Conservation (phyloP, 2,113 vertebrate genomes). For the Laticauda laticaudata region DNA sequence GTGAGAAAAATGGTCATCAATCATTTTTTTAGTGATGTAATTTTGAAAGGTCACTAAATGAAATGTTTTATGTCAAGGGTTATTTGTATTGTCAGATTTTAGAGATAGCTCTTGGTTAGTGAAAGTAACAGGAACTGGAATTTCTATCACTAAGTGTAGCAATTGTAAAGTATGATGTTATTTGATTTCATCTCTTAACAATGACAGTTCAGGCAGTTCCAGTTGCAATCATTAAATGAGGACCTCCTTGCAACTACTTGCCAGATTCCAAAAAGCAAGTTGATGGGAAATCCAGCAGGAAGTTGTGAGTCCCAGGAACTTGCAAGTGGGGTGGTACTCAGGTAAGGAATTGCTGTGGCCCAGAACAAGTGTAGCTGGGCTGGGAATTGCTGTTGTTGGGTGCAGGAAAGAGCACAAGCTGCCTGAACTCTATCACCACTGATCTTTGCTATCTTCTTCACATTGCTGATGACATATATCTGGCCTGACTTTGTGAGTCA, state of each 20-base stretch:
- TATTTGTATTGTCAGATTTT: too few relatives aligned
- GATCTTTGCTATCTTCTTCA: not conserved
- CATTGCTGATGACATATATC: not conserved
- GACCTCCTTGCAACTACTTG: not conserved
- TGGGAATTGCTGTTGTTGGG: not conserved
- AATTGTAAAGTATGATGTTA: not conserved
- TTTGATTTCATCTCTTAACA: not conserved
- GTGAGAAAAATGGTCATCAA: too few relatives aligned
- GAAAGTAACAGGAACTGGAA: not conserved
- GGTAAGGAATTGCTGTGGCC: not conserved
- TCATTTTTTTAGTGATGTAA: too few relatives aligned
- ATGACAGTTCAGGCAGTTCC: not conserved
- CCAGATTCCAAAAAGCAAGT: not conserved
- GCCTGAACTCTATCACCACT: not conserved
- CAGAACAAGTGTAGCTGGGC: not conserved
- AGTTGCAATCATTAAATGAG: not conserved
- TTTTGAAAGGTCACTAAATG: too few relatives aligned
- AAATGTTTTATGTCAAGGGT: too few relatives aligned
- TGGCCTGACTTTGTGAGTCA: not conserved
- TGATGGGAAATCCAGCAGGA: not conserved
- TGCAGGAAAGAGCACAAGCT: not conserved
- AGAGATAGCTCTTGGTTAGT: too few relatives aligned
- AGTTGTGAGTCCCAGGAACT: not conserved
- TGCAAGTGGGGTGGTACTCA: not conserved
- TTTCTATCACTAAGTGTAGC: not conserved